These are phyloP conservation scores for Xenentodon cancila DNA, from an alignment of 2,797 vertebrate genomes.

Conservation along the genomic window DNA sequence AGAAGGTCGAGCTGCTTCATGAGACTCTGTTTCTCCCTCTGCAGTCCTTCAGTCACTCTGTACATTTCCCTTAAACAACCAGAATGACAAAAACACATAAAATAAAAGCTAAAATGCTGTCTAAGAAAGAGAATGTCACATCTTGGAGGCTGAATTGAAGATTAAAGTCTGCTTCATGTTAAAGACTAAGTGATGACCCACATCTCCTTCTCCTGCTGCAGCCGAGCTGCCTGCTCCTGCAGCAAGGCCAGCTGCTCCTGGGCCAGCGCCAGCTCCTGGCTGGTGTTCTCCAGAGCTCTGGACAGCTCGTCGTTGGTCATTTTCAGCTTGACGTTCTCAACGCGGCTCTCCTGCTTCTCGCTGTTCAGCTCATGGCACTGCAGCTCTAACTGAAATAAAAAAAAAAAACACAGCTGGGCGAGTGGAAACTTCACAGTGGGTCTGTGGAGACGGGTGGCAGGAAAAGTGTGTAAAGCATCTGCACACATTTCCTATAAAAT, in stretches of 20 bases:
- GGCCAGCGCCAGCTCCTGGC: constrained; percentile 83
- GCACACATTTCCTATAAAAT: no score
- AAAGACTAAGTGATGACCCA: constrained; percentile 62
- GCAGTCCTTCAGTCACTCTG: constrained; percentile 88
- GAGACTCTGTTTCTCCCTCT: constrained; percentile 91
- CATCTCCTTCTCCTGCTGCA: constrained; percentile 92
- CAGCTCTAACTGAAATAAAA: constrained; percentile 82
- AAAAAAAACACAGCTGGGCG: background rate
- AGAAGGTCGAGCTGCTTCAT: constrained; percentile 92
- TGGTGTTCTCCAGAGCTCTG: constrained; percentile 83
- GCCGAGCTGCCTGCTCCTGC: constrained; percentile 84
- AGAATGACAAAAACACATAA: background rate
- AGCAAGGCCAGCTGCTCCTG: constrained; percentile 88
- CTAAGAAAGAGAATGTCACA: no score
- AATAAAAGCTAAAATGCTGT: no score
- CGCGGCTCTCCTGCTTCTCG: constrained; percentile 87
- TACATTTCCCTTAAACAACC: constrained; percentile 88
- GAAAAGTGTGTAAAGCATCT: no score
- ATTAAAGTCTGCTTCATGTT: no score
- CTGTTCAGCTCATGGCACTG: constrained; percentile 86
- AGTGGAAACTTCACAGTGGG: constrained; percentile 3
- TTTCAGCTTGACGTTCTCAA: constrained; percentile 91
- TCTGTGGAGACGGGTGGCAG: no score
- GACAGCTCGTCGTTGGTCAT: constrained; percentile 89
- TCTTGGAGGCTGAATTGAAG: no score